Evolutionary conservation across 2,888 invertebrate species (phyloP), one percentile per base, ranked within the genome.

Genomic region (Homarus gammarus): DNA sequence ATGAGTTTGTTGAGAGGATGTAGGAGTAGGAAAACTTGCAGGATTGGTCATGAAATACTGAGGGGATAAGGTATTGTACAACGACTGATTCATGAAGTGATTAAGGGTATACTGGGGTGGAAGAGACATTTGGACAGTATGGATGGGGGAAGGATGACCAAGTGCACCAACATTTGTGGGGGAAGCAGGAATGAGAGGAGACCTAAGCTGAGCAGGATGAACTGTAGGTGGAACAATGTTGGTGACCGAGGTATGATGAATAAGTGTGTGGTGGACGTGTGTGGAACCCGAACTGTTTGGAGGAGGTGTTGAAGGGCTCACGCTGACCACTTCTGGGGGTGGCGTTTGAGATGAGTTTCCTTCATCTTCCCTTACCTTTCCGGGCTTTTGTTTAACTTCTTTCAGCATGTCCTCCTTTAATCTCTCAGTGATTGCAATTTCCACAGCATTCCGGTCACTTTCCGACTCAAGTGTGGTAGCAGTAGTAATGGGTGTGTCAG

Each of bases 161-260:
- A 64, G 3, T 5, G 61, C n/a, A 27, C 27, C n/a, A 27, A 18
- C 6, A 64, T 27, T 64, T 64, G n/a, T 18, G 22, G 31, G 56
- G 33, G 33, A 5, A 33, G 56, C 6, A n/a, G 38, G 36, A 15
- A 56, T 51, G 56, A 33, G 56, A 38, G n/a, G 18, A 56, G 70
- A 40, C 22, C 22, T 68, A 12, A 33, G 33, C n/a, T 77, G 77
- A 2, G 64, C 49, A 3, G 40, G 22, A 6, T 78, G 22, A n/a
- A 77, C 27, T 22, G 85, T 77, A 31, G 85, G 64, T 31, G 81
- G 82, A 0, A 84, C 40, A 22, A 84, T 84, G 61, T 84, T 84
- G 3, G 84, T 84, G 36, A 84, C 75, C 36, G 84, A 61, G 38
- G 84, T 84, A 61, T 84, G 84, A 36, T 84, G 84, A 49, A 84